Conservation (phyloP, 2,113 vertebrate species). For the Lamprologus tigripictilis region DNA sequence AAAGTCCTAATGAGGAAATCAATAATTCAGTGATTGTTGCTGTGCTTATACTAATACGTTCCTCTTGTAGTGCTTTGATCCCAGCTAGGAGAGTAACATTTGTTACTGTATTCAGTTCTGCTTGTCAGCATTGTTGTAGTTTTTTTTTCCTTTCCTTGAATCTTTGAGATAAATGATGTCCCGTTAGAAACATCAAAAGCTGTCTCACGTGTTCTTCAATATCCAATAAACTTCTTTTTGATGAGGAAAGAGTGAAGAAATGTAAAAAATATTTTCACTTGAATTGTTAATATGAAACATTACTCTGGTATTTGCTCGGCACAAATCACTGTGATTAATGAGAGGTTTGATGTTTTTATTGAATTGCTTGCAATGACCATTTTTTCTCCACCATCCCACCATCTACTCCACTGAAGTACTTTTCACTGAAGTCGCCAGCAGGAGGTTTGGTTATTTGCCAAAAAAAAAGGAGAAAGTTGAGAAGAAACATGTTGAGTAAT, state of each 20-base stretch:
- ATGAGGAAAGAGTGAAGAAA: neutral
- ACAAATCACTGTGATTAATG: neutral
- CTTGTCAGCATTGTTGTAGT: constrained; percentile 61
- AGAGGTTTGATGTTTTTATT: neutral
- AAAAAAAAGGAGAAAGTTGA: neutral
- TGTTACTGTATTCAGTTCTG: constrained; percentile 59
- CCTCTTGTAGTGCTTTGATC: constrained; percentile 52
- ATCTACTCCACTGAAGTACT: neutral
- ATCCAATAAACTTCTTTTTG: neutral
- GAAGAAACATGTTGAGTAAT: neutral
- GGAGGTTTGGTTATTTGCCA: neutral
- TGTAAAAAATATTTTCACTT: neutral
- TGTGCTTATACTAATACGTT: constrained; percentile 84
- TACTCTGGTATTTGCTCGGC: neutral
- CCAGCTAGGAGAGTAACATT: constrained; percentile 50
- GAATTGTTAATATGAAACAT: neutral
- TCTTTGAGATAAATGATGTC: constrained; percentile 48
- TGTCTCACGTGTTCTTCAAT: neutral
- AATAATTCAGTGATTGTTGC: constrained; percentile 90
- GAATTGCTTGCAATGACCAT: neutral
- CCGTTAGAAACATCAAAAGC: neutral
- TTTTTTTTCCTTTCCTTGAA: constrained; percentile 1
- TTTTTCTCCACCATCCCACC: neutral
- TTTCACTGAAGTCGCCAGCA: neutral
- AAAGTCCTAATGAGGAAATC: constrained; percentile 86